phyloP scores from a whole-genome alignment of 2,888 invertebrate genomes.

The Heliconius ismenius region DNA sequence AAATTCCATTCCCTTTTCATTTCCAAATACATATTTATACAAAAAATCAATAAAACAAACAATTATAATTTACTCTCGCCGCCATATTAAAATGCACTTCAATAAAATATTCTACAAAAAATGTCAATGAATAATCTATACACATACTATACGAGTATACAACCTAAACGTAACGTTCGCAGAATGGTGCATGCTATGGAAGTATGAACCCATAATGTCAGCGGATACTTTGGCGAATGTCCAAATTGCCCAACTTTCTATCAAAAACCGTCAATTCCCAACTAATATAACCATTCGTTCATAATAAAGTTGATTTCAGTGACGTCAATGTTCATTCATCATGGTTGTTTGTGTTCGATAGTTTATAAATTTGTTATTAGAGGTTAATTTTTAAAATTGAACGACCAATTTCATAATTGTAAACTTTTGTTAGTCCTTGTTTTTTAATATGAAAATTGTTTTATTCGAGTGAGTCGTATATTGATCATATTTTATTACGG shows the following conservation, averaged over 20 bases:
- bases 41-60: no score
- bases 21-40: no score
- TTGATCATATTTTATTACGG: no score
- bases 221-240: conserved; percentile 32
- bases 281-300: conserved; percentile 20
- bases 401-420: background rate
- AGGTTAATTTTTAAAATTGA: background rate
- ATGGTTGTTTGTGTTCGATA: background rate
- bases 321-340: conserved; percentile 3
- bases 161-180: background rate
- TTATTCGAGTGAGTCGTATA: no score
- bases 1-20: no score
- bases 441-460: no score
- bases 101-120: conserved; percentile 10
- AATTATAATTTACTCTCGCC: background rate
- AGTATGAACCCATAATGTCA: conserved; percentile 26
- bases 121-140: conserved; percentile 16
- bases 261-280: conserved; percentile 25
- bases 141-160: background rate
- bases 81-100: background rate
- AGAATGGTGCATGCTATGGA: conserved; percentile 19
- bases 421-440: background rate
- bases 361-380: conserved; percentile 3
- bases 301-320: conserved; percentile 14
- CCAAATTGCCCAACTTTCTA: conserved; percentile 43